Evolutionary conservation across 2,113 vertebrate species (phyloP), one percentile per base, ranked within the genome.

Genomic region (Ursus arctos): DNA sequence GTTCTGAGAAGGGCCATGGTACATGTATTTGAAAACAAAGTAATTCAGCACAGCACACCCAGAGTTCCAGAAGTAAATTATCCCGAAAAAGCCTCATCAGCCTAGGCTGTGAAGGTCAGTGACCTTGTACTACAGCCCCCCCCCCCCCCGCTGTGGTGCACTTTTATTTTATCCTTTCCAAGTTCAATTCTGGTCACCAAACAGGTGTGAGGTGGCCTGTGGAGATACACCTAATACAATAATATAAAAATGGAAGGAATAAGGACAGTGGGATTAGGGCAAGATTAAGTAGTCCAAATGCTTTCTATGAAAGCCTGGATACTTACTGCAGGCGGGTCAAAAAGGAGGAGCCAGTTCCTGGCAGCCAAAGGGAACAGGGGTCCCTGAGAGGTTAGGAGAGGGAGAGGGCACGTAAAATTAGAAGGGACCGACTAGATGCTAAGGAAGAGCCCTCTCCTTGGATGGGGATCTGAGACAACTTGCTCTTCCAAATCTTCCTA

Each of bases 21-120:
- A 84, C 28, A 92, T 91, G 88, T 82, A 69, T 74, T 88, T 93
- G 91, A 84, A 97, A 63, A 94, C 53, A 82, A 79, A 72, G 12
- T 40, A 95, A 94, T 71, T 89, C 47, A 85, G 57, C 24, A 90
- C 92, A 80, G 31, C 49, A 80, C 0, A 1, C 18, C 33, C 12
- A 51, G 53, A 91, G 65, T 72, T 92, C 43, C 69, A 79, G n/a
- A 86, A 93, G 61, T 69, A 81, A 88, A n/a, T 76, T 88, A 61
- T 51, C 57, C 63, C 81, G 51, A 51, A 77, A 93, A 88, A 84
- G 14, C 33, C 26, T 91, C 33, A 33, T 28, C 47, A 28, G 28
- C 28, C n/a, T 72, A 47, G 63, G 22, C 51, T 84, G 31, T 69
- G 82, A 92, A 84, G 47, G n/a, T 90, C 59, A 92, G 7, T 43